phyloP scores from a whole-genome alignment of 2,888 invertebrate genomes.

The Baccha elongata region DNA sequence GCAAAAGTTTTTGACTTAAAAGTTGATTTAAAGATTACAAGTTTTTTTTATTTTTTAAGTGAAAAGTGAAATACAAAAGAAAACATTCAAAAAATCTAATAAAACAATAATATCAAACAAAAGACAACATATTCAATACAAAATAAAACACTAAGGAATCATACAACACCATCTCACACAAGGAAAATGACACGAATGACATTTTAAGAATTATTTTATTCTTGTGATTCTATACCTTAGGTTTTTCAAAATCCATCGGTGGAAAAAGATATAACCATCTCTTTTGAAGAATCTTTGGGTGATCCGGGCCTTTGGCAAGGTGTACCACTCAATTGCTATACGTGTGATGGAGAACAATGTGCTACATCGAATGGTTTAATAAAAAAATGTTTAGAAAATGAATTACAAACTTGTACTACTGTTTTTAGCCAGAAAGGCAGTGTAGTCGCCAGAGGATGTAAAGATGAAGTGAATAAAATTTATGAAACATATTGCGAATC shows the following conservation, averaged over 20 bases:
- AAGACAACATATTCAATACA: too few species aligned
- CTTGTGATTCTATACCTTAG: too few species aligned
- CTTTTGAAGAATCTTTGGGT: slow-evolving; percentile 62
- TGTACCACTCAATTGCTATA: slow-evolving; percentile 75
- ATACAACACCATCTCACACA: too few species aligned
- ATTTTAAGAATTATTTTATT: too few species aligned
- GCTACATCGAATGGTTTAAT: slow-evolving; percentile 2
- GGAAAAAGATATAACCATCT: slow-evolving; percentile 71
- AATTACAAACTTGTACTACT: slow-evolving; percentile 73
- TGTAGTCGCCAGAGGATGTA: slow-evolving; percentile 75
- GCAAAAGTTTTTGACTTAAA: too few species aligned
- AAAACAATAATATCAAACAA: too few species aligned
- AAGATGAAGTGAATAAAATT: slow-evolving; percentile 59
- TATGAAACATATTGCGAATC: slow-evolving; percentile 66
- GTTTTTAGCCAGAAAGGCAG: slow-evolving; percentile 63
- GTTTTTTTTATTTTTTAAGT: too few species aligned
- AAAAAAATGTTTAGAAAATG: slow-evolving; percentile 62
- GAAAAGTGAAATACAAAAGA: too few species aligned
- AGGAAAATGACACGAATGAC: too few species aligned
- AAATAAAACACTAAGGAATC: too few species aligned
- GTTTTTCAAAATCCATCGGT: not conserved
- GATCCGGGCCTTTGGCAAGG: slow-evolving; percentile 74
- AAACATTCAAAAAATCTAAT: too few species aligned
- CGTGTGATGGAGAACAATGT: slow-evolving; percentile 74
- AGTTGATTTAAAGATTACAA: too few species aligned